These are phyloP conservation scores for Andrena hattorfiana DNA, from an alignment of 2,888 invertebrate genomes.

Conservation along the genomic window DNA sequence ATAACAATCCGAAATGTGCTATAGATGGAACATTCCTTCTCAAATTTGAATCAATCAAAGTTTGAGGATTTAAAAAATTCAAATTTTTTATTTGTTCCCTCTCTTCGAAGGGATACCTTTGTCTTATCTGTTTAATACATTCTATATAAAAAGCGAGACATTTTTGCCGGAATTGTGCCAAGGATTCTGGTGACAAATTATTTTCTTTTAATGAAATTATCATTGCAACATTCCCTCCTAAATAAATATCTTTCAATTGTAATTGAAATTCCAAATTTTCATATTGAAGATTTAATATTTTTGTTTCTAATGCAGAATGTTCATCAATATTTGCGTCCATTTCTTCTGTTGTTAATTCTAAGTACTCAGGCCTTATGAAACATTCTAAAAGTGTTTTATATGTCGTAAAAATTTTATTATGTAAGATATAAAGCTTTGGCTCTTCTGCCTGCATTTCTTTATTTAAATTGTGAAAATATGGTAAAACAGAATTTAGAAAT, in stretches of 20 bases:
- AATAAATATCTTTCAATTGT: neutral
- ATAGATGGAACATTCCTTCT: too few species aligned
- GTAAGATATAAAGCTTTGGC: too few species aligned
- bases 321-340: conserved; percentile 2
- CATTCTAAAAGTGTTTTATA: neutral
- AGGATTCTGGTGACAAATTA: neutral
- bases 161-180: neutral
- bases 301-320: neutral
- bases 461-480: too few species aligned
- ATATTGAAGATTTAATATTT: neutral
- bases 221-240: neutral
- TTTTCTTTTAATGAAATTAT: neutral
- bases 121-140: neutral
- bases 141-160: neutral
- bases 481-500: too few species aligned
- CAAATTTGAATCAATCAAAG: neutral
- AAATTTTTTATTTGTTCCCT: neutral
- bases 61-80: neutral
- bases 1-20: too few species aligned
- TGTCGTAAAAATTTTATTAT: too few species aligned
- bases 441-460: too few species aligned
- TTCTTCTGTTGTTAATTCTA: conserved; percentile 2
- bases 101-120: neutral
- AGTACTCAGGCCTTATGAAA: neutral
- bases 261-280: neutral